A percentile compares a stretch with the other conserved stretches of the same genome.
Conservation (phyloP, 2,797 vertebrate species). For the Eospalax fontanierii region DNA sequence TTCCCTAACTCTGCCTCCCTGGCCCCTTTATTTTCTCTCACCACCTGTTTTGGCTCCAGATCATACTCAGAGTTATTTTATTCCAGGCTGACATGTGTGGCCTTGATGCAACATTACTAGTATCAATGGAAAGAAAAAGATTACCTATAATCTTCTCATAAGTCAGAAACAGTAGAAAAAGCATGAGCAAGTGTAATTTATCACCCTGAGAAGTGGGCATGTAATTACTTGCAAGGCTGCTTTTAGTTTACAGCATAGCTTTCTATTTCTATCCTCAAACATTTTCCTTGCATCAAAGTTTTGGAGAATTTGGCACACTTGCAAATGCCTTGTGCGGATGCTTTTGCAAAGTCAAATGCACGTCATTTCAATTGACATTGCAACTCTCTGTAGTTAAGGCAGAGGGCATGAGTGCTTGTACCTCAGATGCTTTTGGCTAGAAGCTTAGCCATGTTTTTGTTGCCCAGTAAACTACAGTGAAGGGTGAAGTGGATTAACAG, state of each 20-base stretch:
- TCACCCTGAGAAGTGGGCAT: slow-evolving; percentile 72
- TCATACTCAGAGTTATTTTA: slow-evolving; percentile 66
- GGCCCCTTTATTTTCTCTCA: slow-evolving; percentile 55
- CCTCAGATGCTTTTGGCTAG: slow-evolving; percentile 18
- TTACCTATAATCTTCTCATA: slow-evolving; percentile 72
- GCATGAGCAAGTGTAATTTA: slow-evolving; percentile 73
- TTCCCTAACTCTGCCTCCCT: not conserved
- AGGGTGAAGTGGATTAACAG: slow-evolving; percentile 46
- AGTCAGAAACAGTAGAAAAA: slow-evolving; percentile 75
- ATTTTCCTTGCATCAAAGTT: slow-evolving; percentile 66
- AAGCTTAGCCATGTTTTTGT: slow-evolving; percentile 17
- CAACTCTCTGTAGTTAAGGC: slow-evolving; percentile 39
- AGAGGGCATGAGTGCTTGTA: slow-evolving; percentile 18
- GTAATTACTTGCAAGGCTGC: slow-evolving; percentile 77
- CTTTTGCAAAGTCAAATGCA: slow-evolving; percentile 59
- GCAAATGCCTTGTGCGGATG: slow-evolving; percentile 63
- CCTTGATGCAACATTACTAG: slow-evolving; percentile 49
- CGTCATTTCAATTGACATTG: slow-evolving; percentile 37
- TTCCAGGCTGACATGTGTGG: slow-evolving; percentile 35
- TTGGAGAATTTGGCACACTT: slow-evolving; percentile 76
- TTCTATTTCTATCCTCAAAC: slow-evolving; percentile 78
- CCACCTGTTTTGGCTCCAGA: slow-evolving; percentile 76
- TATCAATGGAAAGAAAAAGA: slow-evolving; percentile 74
- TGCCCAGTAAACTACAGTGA: not conserved
- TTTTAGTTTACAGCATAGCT: slow-evolving; percentile 77